Base-by-base conservation (phyloP, 2,113 vertebrate species). In the Carassius auratus region DNA sequence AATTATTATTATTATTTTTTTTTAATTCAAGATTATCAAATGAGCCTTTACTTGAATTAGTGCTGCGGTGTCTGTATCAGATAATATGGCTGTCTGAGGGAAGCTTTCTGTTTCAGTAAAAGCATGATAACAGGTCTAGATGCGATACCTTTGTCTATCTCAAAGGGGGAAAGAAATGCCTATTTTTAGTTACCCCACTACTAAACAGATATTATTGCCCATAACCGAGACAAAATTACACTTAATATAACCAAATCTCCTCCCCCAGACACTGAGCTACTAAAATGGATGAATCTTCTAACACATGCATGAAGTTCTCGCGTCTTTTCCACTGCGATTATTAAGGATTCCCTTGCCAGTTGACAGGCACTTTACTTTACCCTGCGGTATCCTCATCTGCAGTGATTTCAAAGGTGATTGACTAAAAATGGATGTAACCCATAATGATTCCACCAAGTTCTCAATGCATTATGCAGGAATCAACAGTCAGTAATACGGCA, bases 401-500 rank as follows among this genome's bases (percentile, higher is more conserved):
- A 10, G 59, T 62, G 23, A 74, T 86, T 62, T 55, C 42, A 57
- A 71, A 84, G 66, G 38, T 42, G 48, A 71, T 23, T 62, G 66
- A 84, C 69, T 52, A 14, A 71, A 66, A 55, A n/a, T 85, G 83
- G 74, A 83, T 69, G 19, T 45, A 57, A 85, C 76, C 52, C 13
- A 76, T 84, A 80, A 88, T 84, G 76, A 86, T 38, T n/a, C 59
- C 50, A 77, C 84, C 64, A 85, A 81, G 81, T 30, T 52, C 52
- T 76, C 76, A 36, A 50, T 71, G 61, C 84, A 87, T 87, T 89
- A 89, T 89, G 86, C 80, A 85, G 86, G 86, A 85, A 89, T 87
- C 75, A 87, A 80, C 86, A 87, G 57, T 71, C 42, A 66, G 69
- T 59, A 10, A 10, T 23, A 81, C 33, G 61, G 74, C 57, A 30